A percentile compares a stretch with the other conserved stretches of the same genome.
Conservation (phyloP, 2,113 vertebrate genomes). For the Indri indri region DNA sequence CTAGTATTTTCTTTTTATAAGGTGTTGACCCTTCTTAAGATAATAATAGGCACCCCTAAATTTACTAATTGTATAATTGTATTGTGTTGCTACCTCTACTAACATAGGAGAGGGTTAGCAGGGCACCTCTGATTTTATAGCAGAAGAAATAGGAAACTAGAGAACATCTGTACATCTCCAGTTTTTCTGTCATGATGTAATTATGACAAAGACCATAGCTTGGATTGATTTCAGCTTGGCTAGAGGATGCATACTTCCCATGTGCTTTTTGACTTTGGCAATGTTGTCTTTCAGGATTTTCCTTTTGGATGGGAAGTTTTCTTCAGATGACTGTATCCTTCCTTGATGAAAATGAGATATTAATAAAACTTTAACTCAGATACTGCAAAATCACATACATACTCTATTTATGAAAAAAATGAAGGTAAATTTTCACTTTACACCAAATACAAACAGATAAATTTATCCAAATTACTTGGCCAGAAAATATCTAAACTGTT, state of each 20-base stretch:
- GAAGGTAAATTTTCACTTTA: not conserved
- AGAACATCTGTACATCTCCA: constrained; percentile 51
- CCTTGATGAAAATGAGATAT: constrained; percentile 52
- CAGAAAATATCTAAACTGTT: not conserved
- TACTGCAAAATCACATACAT: not conserved
- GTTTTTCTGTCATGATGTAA: not conserved
- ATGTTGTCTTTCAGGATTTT: constrained; percentile 36
- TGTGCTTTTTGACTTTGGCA: constrained; percentile 62
- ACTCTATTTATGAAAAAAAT: not conserved
- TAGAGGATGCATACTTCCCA: not conserved
- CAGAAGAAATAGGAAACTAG: constrained; percentile 13
- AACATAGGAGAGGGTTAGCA: not conserved
- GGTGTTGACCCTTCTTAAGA: not conserved
- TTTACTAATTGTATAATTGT: not conserved
- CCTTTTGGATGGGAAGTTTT: constrained; percentile 26
- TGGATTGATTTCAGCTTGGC: constrained; percentile 19
- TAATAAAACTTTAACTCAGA: constrained; percentile 57
- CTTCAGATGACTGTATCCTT: constrained; percentile 33
- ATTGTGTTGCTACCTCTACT: not conserved
- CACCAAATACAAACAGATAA: not conserved
- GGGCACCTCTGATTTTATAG: constrained; percentile 11
- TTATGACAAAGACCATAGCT: constrained; percentile 28
- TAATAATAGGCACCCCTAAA: not conserved
- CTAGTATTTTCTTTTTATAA: not conserved
- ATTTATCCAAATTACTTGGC: not conserved